These are phyloP conservation scores for Celastrina argiolus DNA, from an alignment of 2,888 invertebrate genomes.

Conservation along the genomic window DNA sequence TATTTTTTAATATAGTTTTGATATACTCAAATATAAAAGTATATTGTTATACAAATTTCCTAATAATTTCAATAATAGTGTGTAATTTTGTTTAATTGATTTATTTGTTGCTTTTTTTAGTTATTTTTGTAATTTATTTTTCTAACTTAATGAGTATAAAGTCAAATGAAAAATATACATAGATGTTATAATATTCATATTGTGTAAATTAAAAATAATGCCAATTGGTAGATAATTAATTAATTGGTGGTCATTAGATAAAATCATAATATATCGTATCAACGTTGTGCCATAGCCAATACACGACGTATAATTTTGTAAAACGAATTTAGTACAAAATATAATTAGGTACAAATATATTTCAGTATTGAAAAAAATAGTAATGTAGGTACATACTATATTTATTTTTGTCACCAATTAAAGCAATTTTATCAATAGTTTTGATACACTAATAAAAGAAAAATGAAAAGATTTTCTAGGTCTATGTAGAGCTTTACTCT, in stretches of 20 bases:
- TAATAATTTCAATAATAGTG: background rate
- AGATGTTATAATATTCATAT: background rate
- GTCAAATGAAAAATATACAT: background rate
- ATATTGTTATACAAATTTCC: no score
- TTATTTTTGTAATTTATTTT: background rate
- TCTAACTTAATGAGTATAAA: background rate
- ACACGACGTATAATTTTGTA: slow-evolving; percentile 10
- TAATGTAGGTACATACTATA: no score
- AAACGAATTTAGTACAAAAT: slow-evolving; percentile 12
- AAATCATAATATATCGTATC: background rate
- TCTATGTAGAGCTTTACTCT: no score
- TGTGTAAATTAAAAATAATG: background rate
- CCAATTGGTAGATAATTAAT: background rate
- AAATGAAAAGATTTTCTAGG: no score
- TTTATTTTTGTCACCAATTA: background rate
- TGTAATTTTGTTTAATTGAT: background rate
- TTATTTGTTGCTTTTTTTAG: slow-evolving; percentile 7
- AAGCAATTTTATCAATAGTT: background rate
- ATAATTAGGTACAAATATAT: slow-evolving; percentile 8
- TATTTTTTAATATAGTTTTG: background rate
- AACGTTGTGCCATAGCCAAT: slow-evolving; percentile 12
- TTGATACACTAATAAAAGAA: no score
- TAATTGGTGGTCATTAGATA: background rate
- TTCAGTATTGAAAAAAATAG: background rate
- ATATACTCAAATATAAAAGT: background rate